Conservation (phyloP, 2,888 invertebrate species). For the Noctua janthina region DNA sequence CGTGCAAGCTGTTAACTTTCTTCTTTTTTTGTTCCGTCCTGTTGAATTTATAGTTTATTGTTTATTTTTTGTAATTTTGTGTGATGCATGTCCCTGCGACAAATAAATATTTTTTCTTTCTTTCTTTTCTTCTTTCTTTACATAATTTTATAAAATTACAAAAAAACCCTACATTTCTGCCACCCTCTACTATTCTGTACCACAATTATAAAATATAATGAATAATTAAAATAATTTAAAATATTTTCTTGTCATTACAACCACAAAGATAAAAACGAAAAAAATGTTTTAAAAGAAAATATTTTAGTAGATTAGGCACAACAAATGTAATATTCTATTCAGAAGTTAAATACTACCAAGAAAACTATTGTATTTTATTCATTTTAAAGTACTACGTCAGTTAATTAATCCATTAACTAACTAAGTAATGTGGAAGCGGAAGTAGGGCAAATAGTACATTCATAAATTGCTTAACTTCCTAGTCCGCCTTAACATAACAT, state of each 20-base stretch:
- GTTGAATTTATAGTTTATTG: too few relatives aligned
- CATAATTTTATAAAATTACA: neutral
- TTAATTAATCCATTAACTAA: neutral
- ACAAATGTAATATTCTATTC: neutral
- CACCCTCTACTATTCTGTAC: neutral
- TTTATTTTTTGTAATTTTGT: too few relatives aligned
- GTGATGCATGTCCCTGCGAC: too few relatives aligned
- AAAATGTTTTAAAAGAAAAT: neutral
- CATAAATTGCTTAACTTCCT: neutral
- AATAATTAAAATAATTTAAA: neutral
- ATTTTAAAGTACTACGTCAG: neutral
- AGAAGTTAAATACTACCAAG: neutral
- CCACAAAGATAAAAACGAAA: neutral
- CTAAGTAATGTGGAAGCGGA: neutral
- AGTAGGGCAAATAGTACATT: neutral
- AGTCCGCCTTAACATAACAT: neutral
- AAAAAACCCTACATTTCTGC: neutral
- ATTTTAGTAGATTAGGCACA: neutral
- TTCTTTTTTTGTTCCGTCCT: too few relatives aligned
- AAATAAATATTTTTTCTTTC: too few relatives aligned
- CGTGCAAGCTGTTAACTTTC: too few relatives aligned
- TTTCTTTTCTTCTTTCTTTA: too few relatives aligned
- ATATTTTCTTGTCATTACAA: neutral
- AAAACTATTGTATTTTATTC: neutral
- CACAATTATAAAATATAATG: too few relatives aligned